Conservation (phyloP, 2,113 vertebrate species). For the Haemorhous mexicanus region DNA sequence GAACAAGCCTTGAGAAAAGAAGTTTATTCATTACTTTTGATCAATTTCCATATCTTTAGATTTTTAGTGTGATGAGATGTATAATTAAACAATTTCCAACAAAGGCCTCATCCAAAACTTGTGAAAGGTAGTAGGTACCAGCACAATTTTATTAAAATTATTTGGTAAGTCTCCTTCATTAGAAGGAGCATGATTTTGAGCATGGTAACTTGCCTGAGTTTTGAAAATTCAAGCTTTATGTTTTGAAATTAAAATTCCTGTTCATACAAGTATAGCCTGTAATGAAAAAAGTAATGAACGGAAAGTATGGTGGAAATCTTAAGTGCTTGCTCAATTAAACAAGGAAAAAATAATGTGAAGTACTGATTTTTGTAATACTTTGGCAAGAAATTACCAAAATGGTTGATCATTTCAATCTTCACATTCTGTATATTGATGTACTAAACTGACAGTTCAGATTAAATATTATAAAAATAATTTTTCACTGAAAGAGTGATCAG, state of each 20-base stretch:
- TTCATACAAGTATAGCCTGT: not conserved
- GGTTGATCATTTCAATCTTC: not conserved
- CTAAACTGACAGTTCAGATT: not conserved
- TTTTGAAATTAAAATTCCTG: not conserved
- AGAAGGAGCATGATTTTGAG: not conserved
- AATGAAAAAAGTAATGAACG: not conserved
- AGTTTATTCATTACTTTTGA: not conserved
- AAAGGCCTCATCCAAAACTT: not conserved
- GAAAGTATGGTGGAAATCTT: not conserved
- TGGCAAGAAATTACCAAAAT: not conserved
- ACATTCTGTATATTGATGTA: not conserved
- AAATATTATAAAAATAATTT: not conserved
- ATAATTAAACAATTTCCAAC: not conserved
- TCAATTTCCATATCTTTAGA: slow-evolving; percentile 10
- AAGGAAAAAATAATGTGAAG: not conserved
- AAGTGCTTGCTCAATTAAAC: not conserved
- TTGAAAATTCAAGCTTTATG: not conserved
- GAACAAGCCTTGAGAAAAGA: not conserved
- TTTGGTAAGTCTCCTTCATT: not conserved
- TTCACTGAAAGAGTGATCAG: not conserved
- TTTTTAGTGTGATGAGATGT: not conserved
- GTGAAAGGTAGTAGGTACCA: not conserved
- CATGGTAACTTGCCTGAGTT: not conserved
- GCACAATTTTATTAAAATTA: not conserved
- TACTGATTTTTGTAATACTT: not conserved